Evolutionary conservation across 2,888 invertebrate genomes (phyloP), one percentile per base, ranked within the genome.

Genomic region (Scaptomyza reducta): DNA sequence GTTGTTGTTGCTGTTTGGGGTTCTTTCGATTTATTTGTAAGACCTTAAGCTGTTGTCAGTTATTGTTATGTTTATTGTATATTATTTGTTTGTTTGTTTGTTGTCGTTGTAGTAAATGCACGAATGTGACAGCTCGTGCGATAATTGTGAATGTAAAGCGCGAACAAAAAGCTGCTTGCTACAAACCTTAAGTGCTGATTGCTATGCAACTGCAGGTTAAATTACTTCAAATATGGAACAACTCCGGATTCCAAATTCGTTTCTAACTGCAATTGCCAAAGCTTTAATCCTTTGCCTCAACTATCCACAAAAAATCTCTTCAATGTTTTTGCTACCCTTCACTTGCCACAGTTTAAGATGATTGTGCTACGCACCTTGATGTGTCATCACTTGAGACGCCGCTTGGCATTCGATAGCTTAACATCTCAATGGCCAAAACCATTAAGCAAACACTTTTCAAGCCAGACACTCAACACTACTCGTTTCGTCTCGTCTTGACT

Each of bases 381-480:
- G 79, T 85, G 88, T 82, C 80, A 82, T 79, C 79, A 71, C 83
- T 81, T 74, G 71, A 87, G 60, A 61, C 57, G 53, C 64, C 47
- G 41, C 42, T 51, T 58, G 41, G 46, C 54, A 70, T 44, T 55
- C 76, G 58, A 76, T 76, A 53, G 75, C 59, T 61, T 54, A 87
- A 82, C 86, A 70, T 55, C 74, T 73, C 70, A 77, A 79, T 79
- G 70, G 53, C 51, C 33, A 50, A 47, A 63, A 68, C 41, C 60
- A 69, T 62, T 33, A 44, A 47, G 59, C 62, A 56, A 69, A 74
- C 61, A 57, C 44, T 50, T 56, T 38, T 60, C n/a, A 6, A 22
- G 35, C 38, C 51, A 63, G 33, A 40, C 38, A 70, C 42, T 50
- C 59, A 51, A 56, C 79, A 42, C 59, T 38, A 55, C 45, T 18